Conservation (phyloP, 2,113 vertebrate genomes). For the Lepus europaeus region DNA sequence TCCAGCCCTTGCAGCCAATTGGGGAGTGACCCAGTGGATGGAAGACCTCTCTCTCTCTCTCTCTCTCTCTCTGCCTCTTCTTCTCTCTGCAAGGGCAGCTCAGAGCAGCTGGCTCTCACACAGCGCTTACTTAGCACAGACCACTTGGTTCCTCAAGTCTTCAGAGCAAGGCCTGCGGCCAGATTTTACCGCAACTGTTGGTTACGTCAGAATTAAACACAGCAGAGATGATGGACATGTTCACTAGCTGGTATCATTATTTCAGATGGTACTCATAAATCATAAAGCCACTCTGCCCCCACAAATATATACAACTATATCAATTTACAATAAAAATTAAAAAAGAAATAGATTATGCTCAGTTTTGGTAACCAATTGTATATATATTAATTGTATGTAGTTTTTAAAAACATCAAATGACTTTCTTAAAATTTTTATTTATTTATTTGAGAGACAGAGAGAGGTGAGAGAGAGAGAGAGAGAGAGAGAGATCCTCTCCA, state of each 20-base stretch:
- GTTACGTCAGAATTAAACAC: constrained; percentile 51
- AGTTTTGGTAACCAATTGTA: background rate
- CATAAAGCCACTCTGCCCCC: background rate
- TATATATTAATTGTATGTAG: background rate
- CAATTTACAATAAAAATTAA: background rate
- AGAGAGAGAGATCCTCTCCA: no score
- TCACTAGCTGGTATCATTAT: background rate
- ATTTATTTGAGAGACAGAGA: no score
- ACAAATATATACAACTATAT: background rate
- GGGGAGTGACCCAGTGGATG: no score
- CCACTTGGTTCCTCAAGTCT: background rate
- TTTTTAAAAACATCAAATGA: background rate
- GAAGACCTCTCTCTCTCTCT: no score
- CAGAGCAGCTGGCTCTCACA: background rate
- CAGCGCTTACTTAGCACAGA: background rate
- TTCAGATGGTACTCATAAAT: background rate
- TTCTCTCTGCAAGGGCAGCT: background rate
- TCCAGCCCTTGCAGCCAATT: no score
- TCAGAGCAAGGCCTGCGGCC: background rate
- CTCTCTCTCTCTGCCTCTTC: no score
- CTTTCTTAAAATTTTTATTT: no score
- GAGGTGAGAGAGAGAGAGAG: no score
- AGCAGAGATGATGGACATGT: background rate
- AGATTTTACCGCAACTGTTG: background rate
- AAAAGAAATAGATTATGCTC: constrained; percentile 1